Evolutionary conservation across 92 coral and sea anemone genomes (phyloP), one percentile per base, ranked within the genome.

Genomic region (Parazoanthus atlanticus): DNA sequence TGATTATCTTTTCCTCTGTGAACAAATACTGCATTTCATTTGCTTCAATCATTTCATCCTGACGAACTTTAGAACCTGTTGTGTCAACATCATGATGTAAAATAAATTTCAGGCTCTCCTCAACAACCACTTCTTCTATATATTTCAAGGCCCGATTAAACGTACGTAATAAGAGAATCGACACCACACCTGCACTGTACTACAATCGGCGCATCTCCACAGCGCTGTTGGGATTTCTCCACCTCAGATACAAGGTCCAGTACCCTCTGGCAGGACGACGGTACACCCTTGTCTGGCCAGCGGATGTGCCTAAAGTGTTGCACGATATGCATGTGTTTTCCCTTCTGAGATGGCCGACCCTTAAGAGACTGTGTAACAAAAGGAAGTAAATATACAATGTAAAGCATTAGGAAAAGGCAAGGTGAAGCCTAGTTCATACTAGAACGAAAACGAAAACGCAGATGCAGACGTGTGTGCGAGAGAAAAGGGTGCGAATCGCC

Each of bases 121-220:
- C 5, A 26, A 6, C 32, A 67, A 10, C 31, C 33, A 67, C n/a
- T 0, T 67, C 16, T 67, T 29, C 30, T 25, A 6, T n/a, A 25
- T 9, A 8, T 67, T 1, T n/a, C 32, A 67, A 23, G 13, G 30
- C 28, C 2, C 73, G 30, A 8, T 0, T 10, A 2, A 32, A 74
- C 3, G 25, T 15, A 34, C 66, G 1, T 1, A 6, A 5, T 4
- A 79, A 26, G 8, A 23, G 38, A 34, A 43, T 25, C 46, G 25
- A 0, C 33, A 16, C n/a, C 79, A 12, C 10, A 93, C 96, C 96
- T 93, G 96, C 96, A 93, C 32, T 93, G 96, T 16, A 93, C 91
- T 21, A 93, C 94, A n/a, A 92, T 82, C 1, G 94, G 94, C 26
- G 94, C 89, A 34, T 85, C 86, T 17, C 72, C 89, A 56, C 88